A percentile compares a stretch with the other conserved stretches of the same genome.
These are phyloP conservation scores for Hippolais icterina DNA, from an alignment of 2,113 vertebrate species.

Conservation along the genomic window DNA sequence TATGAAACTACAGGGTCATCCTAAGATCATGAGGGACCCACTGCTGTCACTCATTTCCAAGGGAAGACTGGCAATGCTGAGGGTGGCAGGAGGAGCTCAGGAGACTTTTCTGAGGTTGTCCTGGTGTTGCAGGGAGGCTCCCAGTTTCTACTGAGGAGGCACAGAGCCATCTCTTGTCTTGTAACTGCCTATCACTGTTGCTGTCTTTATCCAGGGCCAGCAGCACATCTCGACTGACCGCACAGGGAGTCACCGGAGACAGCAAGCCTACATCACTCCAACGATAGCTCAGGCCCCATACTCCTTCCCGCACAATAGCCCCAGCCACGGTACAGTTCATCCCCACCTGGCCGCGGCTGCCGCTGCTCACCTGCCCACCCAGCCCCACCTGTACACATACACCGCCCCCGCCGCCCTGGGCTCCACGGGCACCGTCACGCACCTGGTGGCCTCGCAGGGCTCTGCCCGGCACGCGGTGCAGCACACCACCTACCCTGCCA, in stretches of 20 bases:
- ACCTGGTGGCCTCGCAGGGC: slow-evolving; percentile 94
- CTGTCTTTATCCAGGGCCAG: slow-evolving; percentile 82
- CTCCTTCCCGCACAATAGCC: slow-evolving; percentile 93
- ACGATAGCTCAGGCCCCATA: slow-evolving; percentile 94
- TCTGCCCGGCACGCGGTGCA: slow-evolving; percentile 89
- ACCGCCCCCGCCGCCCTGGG: slow-evolving; percentile 88
- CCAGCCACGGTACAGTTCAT: slow-evolving; percentile 89
- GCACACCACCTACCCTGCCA: slow-evolving; percentile 89
- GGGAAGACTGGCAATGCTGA: background rate
- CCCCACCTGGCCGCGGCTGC: slow-evolving; percentile 86
- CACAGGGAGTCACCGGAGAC: slow-evolving; percentile 86
- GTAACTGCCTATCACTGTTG: slow-evolving; percentile 9
- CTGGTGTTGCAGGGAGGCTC: background rate
- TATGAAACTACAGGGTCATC: background rate
- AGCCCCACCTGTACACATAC: slow-evolving; percentile 97
- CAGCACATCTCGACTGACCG: slow-evolving; percentile 91
- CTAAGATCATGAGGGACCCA: background rate
- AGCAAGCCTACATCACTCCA: slow-evolving; percentile 97
- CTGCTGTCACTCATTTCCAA: background rate
- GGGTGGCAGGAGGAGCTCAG: background rate
- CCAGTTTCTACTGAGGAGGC: background rate
- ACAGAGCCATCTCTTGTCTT: background rate
- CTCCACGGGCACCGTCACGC: slow-evolving; percentile 91
- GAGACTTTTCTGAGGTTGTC: background rate
- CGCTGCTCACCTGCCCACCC: slow-evolving; percentile 88